Evolutionary conservation across 2,113 vertebrate genomes (phyloP), one percentile per base, ranked within the genome.

Genomic region (Zingel zingel): DNA sequence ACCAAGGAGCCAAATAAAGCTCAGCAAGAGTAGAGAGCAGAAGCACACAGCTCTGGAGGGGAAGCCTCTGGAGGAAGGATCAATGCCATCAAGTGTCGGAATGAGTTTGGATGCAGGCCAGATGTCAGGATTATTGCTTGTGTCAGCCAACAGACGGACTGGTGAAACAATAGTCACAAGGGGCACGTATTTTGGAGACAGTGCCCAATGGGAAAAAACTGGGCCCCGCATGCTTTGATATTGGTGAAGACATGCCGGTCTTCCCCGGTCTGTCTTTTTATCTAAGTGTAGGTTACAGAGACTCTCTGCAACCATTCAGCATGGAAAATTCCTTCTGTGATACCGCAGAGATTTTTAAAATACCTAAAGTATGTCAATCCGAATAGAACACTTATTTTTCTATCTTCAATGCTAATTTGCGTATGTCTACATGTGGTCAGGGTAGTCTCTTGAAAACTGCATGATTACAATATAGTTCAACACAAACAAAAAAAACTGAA

Each of bases 91-190:
- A 67, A 90, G 93, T 90, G 90, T 93, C 80, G 88, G 93, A 94
- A 94, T 92, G 89, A 92, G 86, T 93, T 92, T 94, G 94, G 94
- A 93, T 64, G 56, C 33, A 79, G 75, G 83, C 94, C 92, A 95
- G 87, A 92, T 90, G 85, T 91, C 86, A 88, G 88, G 89, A 94
- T 94, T 94, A 93, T 90, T 91, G 92, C 84, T 85, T 70, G 85
- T 93, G 94, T 94, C 93, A 94, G 91, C 92, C 90, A 93, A 92
- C 91, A 93, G 93, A 90, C 88, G 88, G 85, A 85, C 82, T 81
- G 84, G 66, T 88, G 80, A 86, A 91, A 94, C 84, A 92, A 93
- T 84, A 85, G 90, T 87, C 90, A 91, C 87, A 85, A 88, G 90
- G 87, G 87, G 73, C 81, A 89, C 56, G 58, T 66, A 89, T 91